phyloP scores from a whole-genome alignment of 2,797 vertebrate species.

The Betta splendens region DNA sequence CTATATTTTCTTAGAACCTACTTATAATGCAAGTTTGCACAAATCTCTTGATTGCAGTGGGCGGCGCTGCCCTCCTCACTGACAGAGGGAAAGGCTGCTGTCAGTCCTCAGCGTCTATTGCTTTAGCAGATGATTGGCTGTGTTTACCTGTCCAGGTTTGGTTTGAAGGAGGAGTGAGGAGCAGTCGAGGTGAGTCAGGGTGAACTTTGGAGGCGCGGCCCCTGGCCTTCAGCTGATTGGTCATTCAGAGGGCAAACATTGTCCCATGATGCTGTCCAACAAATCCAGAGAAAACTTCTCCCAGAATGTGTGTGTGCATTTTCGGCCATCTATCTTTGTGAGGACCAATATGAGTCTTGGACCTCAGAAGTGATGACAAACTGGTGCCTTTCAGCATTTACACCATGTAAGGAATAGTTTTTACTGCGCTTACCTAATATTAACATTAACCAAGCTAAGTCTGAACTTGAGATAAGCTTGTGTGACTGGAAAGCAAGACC shows the following conservation, averaged over 20 bases:
- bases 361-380: background rate
- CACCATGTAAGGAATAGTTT: background rate
- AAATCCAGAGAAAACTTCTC: constrained; percentile 33
- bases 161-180: constrained; percentile 23
- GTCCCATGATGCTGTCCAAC: constrained; percentile 26
- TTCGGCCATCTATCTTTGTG: constrained; percentile 25
- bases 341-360: constrained; percentile 8
- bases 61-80: constrained; percentile 10
- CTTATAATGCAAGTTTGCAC: constrained; percentile 30
- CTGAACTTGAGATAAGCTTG: background rate
- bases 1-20: constrained; percentile 37
- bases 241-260: constrained; percentile 16
- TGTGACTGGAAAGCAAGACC: background rate
- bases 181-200: background rate
- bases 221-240: constrained; percentile 43
- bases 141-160: constrained; percentile 47
- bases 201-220: constrained; percentile 11
- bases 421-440: background rate
- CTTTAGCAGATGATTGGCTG: constrained; percentile 50
- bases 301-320: constrained; percentile 13
- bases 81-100: constrained; percentile 6
- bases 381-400: background rate
- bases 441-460: background rate
- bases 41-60: background rate
- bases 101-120: constrained; percentile 39